Base-by-base conservation (phyloP, 2,113 vertebrate species). In the Engystomops pustulosus region DNA sequence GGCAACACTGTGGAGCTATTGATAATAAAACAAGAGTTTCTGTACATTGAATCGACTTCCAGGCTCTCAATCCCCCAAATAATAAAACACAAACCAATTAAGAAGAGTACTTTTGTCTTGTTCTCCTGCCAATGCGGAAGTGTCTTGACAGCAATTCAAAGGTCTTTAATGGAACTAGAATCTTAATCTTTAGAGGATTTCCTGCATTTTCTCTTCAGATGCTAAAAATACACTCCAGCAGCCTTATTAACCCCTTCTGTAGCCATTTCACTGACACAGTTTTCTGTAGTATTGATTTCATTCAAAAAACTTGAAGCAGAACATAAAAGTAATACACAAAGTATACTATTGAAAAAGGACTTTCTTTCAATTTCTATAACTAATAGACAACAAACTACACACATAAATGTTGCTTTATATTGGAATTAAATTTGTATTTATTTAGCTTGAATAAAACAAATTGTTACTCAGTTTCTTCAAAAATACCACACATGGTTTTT, bases 11-110 rank as follows among this genome's bases (percentile, higher is more conserved):
- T 44, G 58, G 55, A 68, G 30, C 32, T 55, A 38, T 27, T 53
- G 34, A 53, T 55, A 70, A 53, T 81, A 62, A 71, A 60, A 27
- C 58, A 30, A 51, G 45, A 81, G 67, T 55, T 70, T 70, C 79
- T 51, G 45, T 41, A 41, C 38, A 41, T 5, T 41, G 38, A 41
- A 80, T 30, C 68, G 38, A 80, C 65, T 80, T 69, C 30, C 4
- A 69, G 18, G 25, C 36, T 83, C 71, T 47, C 18, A 83, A 76
- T 74, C 69, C 71, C 81, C 70, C 38, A 76, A 76, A 83, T 67
- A 83, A 67, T 83, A 75, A 83, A 75, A 83, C 81, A 76, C 32
- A 83, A 83, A 83, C 81, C 81, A 76, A 83, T 83, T 83, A 76
- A 76, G 55, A 25, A 76, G 71, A 83, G 55, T 67, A 76, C 38